These are phyloP conservation scores for Dendrophyllia cribrosa DNA, from an alignment of 64 coral and sea anemone genomes.

Conservation along the genomic window DNA sequence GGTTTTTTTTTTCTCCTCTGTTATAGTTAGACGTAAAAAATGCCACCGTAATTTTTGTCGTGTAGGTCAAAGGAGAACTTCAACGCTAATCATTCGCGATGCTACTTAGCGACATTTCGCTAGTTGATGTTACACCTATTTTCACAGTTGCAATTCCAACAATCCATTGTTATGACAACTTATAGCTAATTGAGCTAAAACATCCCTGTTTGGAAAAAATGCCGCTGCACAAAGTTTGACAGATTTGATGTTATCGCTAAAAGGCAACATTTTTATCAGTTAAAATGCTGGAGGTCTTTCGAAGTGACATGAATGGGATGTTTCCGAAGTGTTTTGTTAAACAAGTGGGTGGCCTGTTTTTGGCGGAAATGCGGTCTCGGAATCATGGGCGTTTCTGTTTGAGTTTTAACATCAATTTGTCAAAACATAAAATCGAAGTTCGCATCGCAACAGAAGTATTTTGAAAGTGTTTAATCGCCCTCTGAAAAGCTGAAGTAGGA, in stretches of 20 bases:
- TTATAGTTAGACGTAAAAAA: not conserved
- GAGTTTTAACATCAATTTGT: not conserved
- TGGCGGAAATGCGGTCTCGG: not conserved
- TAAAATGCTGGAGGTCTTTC: not conserved
- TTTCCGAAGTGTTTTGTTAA: not conserved
- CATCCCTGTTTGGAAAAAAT: not conserved
- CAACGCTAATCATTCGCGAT: not conserved
- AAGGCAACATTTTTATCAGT: slow-evolving; percentile 19
- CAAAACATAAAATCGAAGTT: too few species aligned
- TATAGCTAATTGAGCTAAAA: not conserved
- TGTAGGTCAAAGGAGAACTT: not conserved
- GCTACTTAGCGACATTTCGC: not conserved
- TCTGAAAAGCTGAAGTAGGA: too few species aligned
- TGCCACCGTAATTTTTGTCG: not conserved
- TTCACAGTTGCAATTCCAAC: slow-evolving; percentile 30
- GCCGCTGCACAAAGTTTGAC: not conserved
- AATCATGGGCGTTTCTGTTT: not conserved
- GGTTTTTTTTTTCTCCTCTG: not conserved
- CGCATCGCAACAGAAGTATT: too few species aligned
- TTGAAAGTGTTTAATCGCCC: too few species aligned
- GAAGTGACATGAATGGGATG: not conserved
- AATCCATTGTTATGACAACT: not conserved
- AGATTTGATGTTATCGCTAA: not conserved
- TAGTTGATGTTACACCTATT: not conserved
- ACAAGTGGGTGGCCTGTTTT: slow-evolving; percentile 26